A percentile compares a stretch with the other conserved stretches of the same genome.
phyloP scores from a whole-genome alignment of 2,888 invertebrate species.

The Allygus modestus region DNA sequence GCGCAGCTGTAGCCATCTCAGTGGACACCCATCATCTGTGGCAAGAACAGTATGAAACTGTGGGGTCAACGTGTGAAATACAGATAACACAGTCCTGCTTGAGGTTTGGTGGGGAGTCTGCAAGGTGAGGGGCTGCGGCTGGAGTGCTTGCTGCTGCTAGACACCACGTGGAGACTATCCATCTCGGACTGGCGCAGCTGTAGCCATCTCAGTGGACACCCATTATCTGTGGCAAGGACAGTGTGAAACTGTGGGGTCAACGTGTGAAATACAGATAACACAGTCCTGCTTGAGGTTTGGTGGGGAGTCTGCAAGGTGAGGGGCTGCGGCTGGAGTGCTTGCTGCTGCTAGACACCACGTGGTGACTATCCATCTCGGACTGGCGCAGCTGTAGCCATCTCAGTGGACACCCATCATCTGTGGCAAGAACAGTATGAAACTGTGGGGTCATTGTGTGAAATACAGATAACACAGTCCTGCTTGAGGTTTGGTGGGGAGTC shows the following conservation, averaged over 20 bases:
- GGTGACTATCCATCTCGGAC: conserved; percentile 63
- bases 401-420: conserved; percentile 2
- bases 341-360: not conserved
- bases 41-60: not conserved
- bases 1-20: conserved; percentile 6
- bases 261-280: not conserved
- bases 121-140: conserved; percentile 70
- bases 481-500: conserved; percentile 67
- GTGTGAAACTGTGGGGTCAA: no score
- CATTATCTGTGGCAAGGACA: conserved; percentile 5
- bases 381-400: conserved; percentile 2
- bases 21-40: conserved; percentile 1
- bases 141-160: conserved; percentile 63
- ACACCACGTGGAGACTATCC: conserved; percentile 64
- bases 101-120: conserved; percentile 67
- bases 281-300: conserved; percentile 68
- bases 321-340: conserved; percentile 67
- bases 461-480: conserved; percentile 66
- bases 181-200: conserved; percentile 37
- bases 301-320: conserved; percentile 68
- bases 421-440: no score
- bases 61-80: no score
- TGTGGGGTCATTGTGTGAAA: no score
- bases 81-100: conserved; percentile 67
- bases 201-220: conserved; percentile 7